Conservation (phyloP, 2,797 vertebrate genomes). For the Leptodactylus fallax region DNA sequence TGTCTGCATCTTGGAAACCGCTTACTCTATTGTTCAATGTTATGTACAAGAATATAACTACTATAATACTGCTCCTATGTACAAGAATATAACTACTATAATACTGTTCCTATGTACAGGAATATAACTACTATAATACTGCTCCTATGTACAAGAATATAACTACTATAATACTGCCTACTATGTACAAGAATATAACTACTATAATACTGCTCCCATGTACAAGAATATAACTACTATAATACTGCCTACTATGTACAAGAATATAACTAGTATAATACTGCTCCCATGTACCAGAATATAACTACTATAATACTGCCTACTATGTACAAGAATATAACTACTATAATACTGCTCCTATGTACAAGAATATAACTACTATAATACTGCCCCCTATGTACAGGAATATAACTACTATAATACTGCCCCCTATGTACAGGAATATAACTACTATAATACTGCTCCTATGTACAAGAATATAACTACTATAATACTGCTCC, state of each 20-base stretch:
- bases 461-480: conserved; percentile 5
- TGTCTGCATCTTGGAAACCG: too few relatives aligned
- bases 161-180: conserved; percentile 1
- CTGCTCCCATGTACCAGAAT: not conserved
- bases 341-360: not conserved
- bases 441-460: conserved; percentile 11
- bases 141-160: not conserved
- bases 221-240: too few relatives aligned
- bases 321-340: not conserved
- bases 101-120: not conserved
- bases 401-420: conserved; percentile 12
- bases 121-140: conserved; percentile 19
- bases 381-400: not conserved
- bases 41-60: conserved; percentile 5
- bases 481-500: conserved; percentile 14
- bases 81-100: conserved; percentile 14
- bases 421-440: not conserved
- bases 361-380: conserved; percentile 5
- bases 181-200: not conserved
- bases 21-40: too few relatives aligned
- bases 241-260: too few relatives aligned
- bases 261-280: not conserved
- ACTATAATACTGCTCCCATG: not conserved
- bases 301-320: conserved; percentile 5
- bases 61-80: not conserved